Base-by-base conservation (phyloP, 2,113 vertebrate species). In the Macaca nemestrina region DNA sequence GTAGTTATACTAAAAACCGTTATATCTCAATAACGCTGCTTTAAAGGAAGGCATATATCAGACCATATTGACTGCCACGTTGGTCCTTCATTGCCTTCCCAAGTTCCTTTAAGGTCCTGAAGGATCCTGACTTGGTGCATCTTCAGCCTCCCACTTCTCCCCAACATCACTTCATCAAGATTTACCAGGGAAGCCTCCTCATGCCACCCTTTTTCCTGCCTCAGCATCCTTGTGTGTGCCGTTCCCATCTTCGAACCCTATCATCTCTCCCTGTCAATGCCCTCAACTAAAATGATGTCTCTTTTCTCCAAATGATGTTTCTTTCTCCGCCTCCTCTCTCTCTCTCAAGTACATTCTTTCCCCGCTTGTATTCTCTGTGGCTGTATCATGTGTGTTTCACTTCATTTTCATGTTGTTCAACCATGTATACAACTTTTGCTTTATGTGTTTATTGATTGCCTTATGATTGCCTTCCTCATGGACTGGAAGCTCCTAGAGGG, bases 241-340 rank as follows among this genome's bases (percentile, higher is more conserved):
- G 0, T 11, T 23, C 14, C 13, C 0, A 1, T n/a, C 13, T 30
- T n/a, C 64, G 68, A 61, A 43, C 30, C 48, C 32, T 18, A 0
- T 68, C 25, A 20, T 89, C 22, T 2, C 14, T 9, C 57, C 25
- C 17, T 32, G 68, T 38, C 32, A 43, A 0, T 30, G 40, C n/a
- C 52, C 40, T 59, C 57, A 55, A 2, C 50, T n/a, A 35, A n/a
- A 45, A 18, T 30, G 8, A 3, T 35, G 4, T 45, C 30, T 88
- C 23, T 35, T 70, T 78, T 55, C 52, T 55, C 52, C 52, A 32
- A 45, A 18, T 30, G 8, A 3, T 32, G 3, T 45, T n/a, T 88
- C 25, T 35, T 70, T 78, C 20, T 18, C 52, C 17, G 38, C 2
- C 9, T 59, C 4, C 10, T 43, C 35, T 45, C 48, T 57, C 38